Base-by-base conservation (phyloP, 2,888 invertebrate genomes). In the Melitaea athalia region DNA sequence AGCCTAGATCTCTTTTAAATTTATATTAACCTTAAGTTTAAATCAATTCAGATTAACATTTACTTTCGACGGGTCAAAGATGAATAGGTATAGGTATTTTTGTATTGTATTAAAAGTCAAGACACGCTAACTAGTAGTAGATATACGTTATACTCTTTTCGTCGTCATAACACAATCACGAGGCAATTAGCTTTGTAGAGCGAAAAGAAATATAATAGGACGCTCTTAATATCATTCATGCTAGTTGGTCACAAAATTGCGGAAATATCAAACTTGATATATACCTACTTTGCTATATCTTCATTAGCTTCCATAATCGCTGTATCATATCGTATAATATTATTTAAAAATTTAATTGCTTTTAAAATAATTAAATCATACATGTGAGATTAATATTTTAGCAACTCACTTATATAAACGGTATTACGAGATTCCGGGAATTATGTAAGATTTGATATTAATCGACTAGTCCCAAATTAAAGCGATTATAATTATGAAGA, bases 351-450 rank as follows among this genome's bases (percentile, higher is more conserved):
- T 31, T 42, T 63, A 64, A 64, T 68, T 66, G 53, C 59, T 12
- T 55, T 55, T 60, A 59, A 60, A 68, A 57, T 59, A 65, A 68
- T 60, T 66, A 52, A 68, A 31, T 55, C 50, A 53, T 65, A 63
- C 62, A 59, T 63, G 38, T n/a, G 57, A 55, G 57, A 31, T 17
- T 42, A 47, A 63, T n/a, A n/a, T 33, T 65, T 68, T 63, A 60
- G 50, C 57, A 50, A 60, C 57, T 63, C 60, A 50, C 45, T 70
- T 70, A 60, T 63, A 68, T 63, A 68, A 72, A 72, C 62, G 31
- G 66, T 63, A 67, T 71, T 62, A 63, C 61, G 49, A 64, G 15
- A 11, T 11, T 63, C 65, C 60, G 70, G 67, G 63, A 70, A 52
- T 63, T 45, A 47, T 52, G 60, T 68, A 67, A 68, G 50, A 67